Evolutionary conservation across 2,113 vertebrate species (phyloP).

Genomic region (Agelaius phoeniceus): DNA sequence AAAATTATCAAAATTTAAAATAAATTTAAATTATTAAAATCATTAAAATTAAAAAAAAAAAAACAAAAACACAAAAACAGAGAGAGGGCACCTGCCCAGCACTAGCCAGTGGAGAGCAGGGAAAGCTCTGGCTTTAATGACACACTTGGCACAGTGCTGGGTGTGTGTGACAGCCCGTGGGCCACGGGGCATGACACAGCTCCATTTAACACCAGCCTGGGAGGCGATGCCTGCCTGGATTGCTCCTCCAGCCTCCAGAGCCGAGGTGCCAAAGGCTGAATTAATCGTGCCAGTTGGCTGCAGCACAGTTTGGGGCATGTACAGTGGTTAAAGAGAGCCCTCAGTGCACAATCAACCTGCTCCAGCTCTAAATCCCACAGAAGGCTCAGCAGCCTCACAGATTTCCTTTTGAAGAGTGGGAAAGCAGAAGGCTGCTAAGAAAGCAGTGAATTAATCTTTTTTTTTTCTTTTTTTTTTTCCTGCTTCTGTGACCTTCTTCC

Average conservation of each 20-base stretch:
- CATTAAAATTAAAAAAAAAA: background rate
- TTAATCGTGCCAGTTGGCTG: background rate
- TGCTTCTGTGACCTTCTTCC: background rate
- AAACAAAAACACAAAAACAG: background rate
- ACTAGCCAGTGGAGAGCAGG: background rate
- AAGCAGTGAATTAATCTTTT: background rate
- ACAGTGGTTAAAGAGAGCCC: background rate
- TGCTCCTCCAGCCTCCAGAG: background rate
- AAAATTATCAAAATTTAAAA: background rate
- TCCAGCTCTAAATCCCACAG: background rate
- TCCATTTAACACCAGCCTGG: background rate
- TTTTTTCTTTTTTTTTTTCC: background rate
- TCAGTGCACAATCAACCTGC: background rate
- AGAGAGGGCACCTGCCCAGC: background rate
- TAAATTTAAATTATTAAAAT: background rate
- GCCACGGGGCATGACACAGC: background rate
- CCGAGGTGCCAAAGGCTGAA: background rate
- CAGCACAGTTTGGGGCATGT: background rate
- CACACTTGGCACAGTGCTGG: background rate
- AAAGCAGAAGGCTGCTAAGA: conserved; percentile 21
- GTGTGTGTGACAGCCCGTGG: background rate
- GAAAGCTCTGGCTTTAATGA: background rate
- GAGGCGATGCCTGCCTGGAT: background rate
- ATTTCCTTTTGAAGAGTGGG: conserved; percentile 28
- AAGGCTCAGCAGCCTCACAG: conserved; percentile 1